phyloP scores from a whole-genome alignment of 1,140 invertebrate genomes.

The Pogonomyrmex californicus region DNA sequence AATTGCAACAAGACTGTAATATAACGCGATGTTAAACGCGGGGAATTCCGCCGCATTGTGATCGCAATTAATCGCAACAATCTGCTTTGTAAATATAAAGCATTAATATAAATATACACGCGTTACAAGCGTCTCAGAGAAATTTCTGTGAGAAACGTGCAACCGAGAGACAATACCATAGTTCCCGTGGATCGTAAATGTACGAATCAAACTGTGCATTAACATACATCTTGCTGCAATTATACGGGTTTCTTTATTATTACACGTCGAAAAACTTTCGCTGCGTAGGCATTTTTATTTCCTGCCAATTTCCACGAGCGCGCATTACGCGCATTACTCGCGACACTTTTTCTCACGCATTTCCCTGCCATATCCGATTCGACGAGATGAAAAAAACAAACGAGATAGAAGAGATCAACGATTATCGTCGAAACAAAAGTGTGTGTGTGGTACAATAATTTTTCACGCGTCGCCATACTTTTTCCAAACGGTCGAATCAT shows the following conservation, averaged over 20 bases:
- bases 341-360: slow-evolving; percentile 36
- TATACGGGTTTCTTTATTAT: slow-evolving; percentile 42
- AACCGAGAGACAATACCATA: slow-evolving; percentile 45
- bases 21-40: slow-evolving; percentile 11
- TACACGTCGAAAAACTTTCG: slow-evolving; percentile 54
- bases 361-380: not conserved
- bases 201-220: slow-evolving; percentile 52
- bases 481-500: not conserved
- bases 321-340: not conserved
- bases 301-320: slow-evolving; percentile 22
- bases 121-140: slow-evolving; percentile 35
- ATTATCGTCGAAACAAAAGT: not conserved
- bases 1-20: not conserved
- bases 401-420: not conserved
- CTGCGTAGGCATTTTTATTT: slow-evolving; percentile 27
- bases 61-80: slow-evolving; percentile 35
- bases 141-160: slow-evolving; percentile 51
- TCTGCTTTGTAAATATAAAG: slow-evolving; percentile 45
- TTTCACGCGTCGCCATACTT: not conserved
- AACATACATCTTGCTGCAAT: slow-evolving; percentile 26
- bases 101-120: not conserved
- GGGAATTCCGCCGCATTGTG: not conserved
- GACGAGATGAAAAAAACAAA: no score
- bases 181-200: slow-evolving; percentile 47
- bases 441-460: not conserved